A percentile compares a stretch with the other conserved stretches of the same genome.
Evolutionary conservation across 2,888 invertebrate genomes (phyloP).

Genomic region (Thecophora atra): DNA sequence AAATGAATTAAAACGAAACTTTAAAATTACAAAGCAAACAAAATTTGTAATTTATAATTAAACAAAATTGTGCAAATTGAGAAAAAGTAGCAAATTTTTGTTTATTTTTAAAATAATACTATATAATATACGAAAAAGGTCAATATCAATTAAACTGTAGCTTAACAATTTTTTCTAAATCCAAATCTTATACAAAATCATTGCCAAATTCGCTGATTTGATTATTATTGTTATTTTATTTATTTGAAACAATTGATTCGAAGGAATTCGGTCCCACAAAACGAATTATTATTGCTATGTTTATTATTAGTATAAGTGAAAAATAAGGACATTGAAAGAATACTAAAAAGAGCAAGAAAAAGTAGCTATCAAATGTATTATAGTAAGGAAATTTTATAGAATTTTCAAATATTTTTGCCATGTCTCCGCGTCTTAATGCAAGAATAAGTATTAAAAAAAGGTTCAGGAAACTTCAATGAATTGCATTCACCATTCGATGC

Average conservation of each 20-base stretch:
- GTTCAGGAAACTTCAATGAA: no score
- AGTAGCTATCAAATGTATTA: constrained; percentile 30
- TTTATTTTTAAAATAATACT: constrained; percentile 38
- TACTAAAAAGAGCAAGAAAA: constrained; percentile 3
- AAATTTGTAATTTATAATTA: constrained; percentile 28
- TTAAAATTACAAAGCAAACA: constrained; percentile 14
- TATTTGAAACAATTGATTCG: constrained; percentile 26
- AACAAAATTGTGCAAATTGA: constrained; percentile 33
- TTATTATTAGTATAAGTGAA: constrained; percentile 22
- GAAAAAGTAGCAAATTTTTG: constrained; percentile 27
- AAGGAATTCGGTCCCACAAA: constrained; percentile 32
- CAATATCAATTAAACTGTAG: constrained; percentile 58
- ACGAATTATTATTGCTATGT: neutral
- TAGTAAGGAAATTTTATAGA: no score
- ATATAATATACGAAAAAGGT: no score
- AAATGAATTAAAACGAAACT: no score
- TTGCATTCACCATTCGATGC: no score
- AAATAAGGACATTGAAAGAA: neutral
- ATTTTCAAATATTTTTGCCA: no score
- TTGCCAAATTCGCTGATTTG: constrained; percentile 50
- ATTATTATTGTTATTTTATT: constrained; percentile 35
- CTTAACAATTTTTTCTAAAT: constrained; percentile 62
- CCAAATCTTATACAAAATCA: constrained; percentile 41
- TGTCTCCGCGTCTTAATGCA: no score
- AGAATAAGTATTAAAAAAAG: no score